Percentiles rank a stretch among this genome's conserved stretches.
phyloP scores from a whole-genome alignment of 1,140 invertebrate species.

The Adelges cooleyi region DNA sequence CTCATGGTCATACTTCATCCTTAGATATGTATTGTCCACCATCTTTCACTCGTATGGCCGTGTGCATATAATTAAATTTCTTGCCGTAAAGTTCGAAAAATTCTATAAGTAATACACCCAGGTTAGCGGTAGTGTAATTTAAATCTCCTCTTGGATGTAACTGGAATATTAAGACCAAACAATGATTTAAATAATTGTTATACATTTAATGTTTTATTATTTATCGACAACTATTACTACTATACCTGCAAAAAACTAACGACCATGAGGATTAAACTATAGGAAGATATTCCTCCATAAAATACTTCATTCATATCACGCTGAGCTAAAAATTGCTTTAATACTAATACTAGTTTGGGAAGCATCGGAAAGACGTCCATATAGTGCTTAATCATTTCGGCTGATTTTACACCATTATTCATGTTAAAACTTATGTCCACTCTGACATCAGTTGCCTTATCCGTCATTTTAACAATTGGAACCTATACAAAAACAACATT shows the following conservation, averaged over 20 bases:
- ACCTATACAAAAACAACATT: constrained; percentile 44
- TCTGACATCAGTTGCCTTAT: constrained; percentile 80
- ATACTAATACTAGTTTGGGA: constrained; percentile 85
- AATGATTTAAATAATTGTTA: not conserved
- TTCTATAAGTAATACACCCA: constrained; percentile 89
- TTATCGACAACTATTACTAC: not conserved
- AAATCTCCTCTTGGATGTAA: constrained; percentile 59
- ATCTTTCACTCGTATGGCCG: constrained; percentile 86
- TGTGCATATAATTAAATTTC: constrained; percentile 92
- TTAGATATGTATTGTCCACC: constrained; percentile 90
- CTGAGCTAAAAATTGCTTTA: constrained; percentile 95
- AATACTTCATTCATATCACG: constrained; percentile 98
- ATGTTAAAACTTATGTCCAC: constrained; percentile 99
- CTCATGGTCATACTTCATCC: constrained; percentile 55
- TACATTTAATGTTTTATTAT: constrained; percentile 37
- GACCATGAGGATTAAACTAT: constrained; percentile 95
- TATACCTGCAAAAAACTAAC: constrained; percentile 90
- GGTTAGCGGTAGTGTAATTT: constrained; percentile 54
- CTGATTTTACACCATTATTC: constrained; percentile 88
- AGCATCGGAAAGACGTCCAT: constrained; percentile 71
- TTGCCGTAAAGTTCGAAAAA: constrained; percentile 96
- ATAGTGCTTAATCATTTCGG: constrained; percentile 82
- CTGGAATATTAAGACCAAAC: constrained; percentile 43
- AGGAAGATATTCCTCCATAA: constrained; percentile 96
- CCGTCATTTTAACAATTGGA: constrained; percentile 95